Conservation (phyloP, 2,888 invertebrate species). For the Bugula neritina region DNA sequence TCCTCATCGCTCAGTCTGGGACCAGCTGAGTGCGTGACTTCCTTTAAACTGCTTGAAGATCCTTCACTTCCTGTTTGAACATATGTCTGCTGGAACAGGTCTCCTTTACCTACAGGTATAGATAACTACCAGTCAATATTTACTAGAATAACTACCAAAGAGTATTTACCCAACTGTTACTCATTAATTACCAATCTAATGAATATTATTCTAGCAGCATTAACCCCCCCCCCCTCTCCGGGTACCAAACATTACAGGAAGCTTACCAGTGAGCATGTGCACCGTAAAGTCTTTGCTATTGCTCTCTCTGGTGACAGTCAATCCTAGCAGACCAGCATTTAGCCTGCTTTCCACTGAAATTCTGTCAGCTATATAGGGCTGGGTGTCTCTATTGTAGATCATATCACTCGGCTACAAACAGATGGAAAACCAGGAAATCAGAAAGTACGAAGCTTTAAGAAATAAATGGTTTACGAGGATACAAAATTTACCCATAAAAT, state of each 20-base stretch:
- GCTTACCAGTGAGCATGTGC: conserved; percentile 3
- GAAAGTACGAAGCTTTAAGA: too few relatives aligned
- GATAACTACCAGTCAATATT: neutral
- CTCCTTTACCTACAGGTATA: neutral
- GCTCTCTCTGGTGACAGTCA: neutral
- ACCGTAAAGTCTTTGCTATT: neutral
- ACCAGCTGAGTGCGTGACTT: neutral
- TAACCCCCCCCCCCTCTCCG: too few relatives aligned
- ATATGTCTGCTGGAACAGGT: conserved; percentile 20
- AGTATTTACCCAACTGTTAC: neutral
- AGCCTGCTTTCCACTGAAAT: neutral
- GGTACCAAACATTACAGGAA: too few relatives aligned
- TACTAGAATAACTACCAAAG: too few relatives aligned
- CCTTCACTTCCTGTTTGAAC: neutral
- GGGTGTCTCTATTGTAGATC: neutral
- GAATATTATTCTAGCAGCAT: too few relatives aligned
- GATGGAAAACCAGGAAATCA: too few relatives aligned
- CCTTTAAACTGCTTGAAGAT: neutral
- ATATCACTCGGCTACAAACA: conserved; percentile 13
- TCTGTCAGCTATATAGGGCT: neutral
- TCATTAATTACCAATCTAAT: too few relatives aligned
- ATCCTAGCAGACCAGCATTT: neutral
- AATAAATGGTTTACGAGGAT: too few relatives aligned
- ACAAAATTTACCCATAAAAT: too few relatives aligned
- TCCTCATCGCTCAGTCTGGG: neutral